phyloP scores from a whole-genome alignment of 2,113 vertebrate genomes.

The Sporophila hypoxantha region DNA sequence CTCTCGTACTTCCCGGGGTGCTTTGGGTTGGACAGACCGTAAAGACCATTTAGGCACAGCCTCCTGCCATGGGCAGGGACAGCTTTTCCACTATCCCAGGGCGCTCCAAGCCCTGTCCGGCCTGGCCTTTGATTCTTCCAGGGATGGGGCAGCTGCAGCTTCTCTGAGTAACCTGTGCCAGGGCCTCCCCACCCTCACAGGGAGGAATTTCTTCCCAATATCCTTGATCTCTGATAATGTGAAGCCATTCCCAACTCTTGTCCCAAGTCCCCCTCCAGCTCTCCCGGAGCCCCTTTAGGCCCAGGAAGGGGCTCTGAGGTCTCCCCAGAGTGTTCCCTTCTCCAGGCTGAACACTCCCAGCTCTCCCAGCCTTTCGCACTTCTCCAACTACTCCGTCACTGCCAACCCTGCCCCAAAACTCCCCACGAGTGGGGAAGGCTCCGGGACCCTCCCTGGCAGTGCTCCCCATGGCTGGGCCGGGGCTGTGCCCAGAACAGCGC shows the following conservation, averaged over 20 bases:
- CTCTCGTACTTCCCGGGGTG: not conserved
- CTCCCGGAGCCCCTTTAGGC: not conserved
- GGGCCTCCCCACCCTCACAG: accelerated
- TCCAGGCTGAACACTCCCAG: not conserved
- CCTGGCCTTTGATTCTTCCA: not conserved
- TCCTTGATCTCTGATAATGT: not conserved
- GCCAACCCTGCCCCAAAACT: not conserved
- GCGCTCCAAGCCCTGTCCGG: accelerated
- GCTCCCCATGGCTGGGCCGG: accelerated
- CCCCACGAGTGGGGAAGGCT: accelerated
- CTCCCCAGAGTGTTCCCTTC: not conserved
- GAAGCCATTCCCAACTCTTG: not conserved
- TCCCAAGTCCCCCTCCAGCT: not conserved
- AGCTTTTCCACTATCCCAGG: accelerated
- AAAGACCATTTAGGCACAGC: not conserved
- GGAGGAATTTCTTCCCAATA: not conserved
- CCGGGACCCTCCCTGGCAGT: too few relatives aligned
- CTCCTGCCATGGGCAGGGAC: not conserved
- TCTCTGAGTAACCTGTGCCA: not conserved
- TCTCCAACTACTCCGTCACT: not conserved
- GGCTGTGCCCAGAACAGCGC: accelerated
- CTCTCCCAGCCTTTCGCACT: not conserved
- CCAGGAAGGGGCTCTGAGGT: not conserved
- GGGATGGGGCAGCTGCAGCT: not conserved
- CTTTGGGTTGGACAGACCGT: not conserved